Evolutionary conservation across 2,797 vertebrate genomes (phyloP).

Genomic region (Pseudomugil tenellus): DNA sequence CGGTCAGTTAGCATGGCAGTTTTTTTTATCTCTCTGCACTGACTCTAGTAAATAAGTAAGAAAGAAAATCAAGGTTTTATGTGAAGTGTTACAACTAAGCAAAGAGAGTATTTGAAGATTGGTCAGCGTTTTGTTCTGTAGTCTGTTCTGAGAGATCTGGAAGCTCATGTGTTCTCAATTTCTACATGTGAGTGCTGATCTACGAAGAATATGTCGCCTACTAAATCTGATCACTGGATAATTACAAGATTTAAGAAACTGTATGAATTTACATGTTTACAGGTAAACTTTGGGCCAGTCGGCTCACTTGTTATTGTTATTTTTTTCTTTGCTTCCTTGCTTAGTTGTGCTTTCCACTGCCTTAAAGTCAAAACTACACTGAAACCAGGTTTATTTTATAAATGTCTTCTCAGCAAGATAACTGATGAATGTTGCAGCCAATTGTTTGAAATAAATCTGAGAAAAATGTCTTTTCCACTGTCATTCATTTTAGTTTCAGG

Average conservation of each 20-base stretch:
- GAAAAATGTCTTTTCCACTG: conserved; percentile 37
- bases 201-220: conserved; percentile 35
- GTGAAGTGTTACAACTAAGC: conserved; percentile 54
- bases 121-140: conserved; percentile 22
- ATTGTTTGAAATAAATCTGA: conserved; percentile 76
- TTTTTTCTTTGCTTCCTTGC: conserved; percentile 44
- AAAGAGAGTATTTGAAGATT: conserved; percentile 31
- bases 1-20: conserved; percentile 49
- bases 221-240: conserved; percentile 35
- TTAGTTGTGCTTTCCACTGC: conserved; percentile 49
- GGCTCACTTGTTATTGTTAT: conserved; percentile 15
- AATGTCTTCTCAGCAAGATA: conserved; percentile 25
- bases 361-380: conserved; percentile 43
- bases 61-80: conserved; percentile 8
- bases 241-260: conserved; percentile 6
- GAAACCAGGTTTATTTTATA: conserved; percentile 69
- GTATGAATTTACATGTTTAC: conserved; percentile 45
- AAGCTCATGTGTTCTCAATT: neutral
- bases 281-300: conserved; percentile 40
- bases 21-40: conserved; percentile 57
- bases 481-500: conserved; percentile 23
- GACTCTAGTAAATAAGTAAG: conserved; percentile 48
- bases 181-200: conserved; percentile 12
- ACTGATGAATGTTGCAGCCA: conserved; percentile 45
- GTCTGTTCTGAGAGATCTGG: conserved; percentile 4